Evolutionary conservation across 1,140 invertebrate genomes (phyloP), one percentile per base, ranked within the genome.

Genomic region (Portunus trituberculatus): DNA sequence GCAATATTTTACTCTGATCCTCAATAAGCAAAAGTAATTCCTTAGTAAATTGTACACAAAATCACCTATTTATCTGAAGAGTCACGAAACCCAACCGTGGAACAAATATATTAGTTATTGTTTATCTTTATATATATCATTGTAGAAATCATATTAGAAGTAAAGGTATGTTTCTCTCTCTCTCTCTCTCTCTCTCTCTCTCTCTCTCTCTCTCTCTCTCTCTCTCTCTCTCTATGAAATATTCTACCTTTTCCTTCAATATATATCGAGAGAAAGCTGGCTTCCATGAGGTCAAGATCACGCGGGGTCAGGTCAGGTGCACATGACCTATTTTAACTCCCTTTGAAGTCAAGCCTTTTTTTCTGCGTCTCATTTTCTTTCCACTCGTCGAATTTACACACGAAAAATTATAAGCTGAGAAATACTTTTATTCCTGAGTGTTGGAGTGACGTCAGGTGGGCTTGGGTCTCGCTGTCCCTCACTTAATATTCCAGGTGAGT

Each of bases 401-500:
- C 67, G 67, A 76, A n/a, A 76, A 59, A 76, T 76, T 76, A 76
- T 76, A n/a, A 76, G 67, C 67, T 1, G 67, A 76, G 67, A 25
- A 25, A 76, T n/a, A 20, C 20, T 3, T 76, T 76, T 76, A 76
- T 76, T 76, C n/a, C 67, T 20, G 20, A 76, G 67, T 20, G 67
- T 25, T n/a, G 67, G 25, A n/a, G 67, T 76, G 67, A 76, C 67
- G 67, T 76, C 67, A 76, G 67, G 67, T 76, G 12, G 20, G 20
- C n/a, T 7, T 25, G 67, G 67, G 67, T 76, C 25, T 25, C 67
- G 16, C 6, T 76, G 67, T 76, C 67, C 67, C 67, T 76, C 67
- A n/a, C 67, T 76, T 76, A 76, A 76, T 76, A 76, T 76, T 76
- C 67, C 67, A n/a, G 67, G 20, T 76, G 67, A 76, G 67, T n/a